Evolutionary conservation across 2,113 vertebrate species (phyloP).

Genomic region (Benthochromis sp.): DNA sequence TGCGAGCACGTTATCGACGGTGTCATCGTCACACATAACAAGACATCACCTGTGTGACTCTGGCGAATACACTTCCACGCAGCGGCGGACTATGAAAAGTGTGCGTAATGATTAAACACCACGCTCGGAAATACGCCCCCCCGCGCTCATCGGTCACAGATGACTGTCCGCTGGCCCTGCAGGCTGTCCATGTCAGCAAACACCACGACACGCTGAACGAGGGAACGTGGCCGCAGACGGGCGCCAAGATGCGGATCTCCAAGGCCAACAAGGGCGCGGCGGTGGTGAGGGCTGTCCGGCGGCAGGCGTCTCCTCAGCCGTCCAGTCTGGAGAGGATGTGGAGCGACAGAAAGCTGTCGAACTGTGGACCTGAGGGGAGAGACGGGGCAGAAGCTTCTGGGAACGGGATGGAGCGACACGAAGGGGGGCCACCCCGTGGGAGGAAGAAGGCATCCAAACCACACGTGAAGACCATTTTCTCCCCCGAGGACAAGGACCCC

Average conservation of each 20-base stretch:
- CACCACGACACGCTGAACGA: not conserved
- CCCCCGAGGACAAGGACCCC: constrained; percentile 55
- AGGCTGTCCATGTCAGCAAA: not conserved
- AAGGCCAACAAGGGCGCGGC: constrained; percentile 48
- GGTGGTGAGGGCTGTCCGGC: constrained; percentile 37
- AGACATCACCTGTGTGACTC: not conserved
- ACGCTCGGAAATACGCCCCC: constrained; percentile 55
- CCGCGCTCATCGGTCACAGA: not conserved
- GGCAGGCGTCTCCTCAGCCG: constrained; percentile 57
- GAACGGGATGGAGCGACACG: not conserved
- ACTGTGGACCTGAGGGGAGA: not conserved
- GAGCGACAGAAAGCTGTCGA: not conserved
- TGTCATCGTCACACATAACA: not conserved
- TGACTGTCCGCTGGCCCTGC: not conserved
- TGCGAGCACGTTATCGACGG: not conserved
- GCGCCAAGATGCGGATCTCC: constrained; percentile 41
- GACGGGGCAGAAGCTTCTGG: not conserved
- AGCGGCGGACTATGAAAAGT: not conserved
- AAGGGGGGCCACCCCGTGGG: constrained; percentile 18
- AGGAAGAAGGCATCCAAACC: constrained; percentile 64
- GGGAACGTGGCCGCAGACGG: constrained; percentile 32
- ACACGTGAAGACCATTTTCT: constrained; percentile 75
- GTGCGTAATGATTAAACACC: constrained; percentile 39
- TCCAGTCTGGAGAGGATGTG: constrained; percentile 53
- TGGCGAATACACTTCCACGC: not conserved